Base-by-base conservation (phyloP, 2,113 vertebrate species). In the Chrysemys picta region DNA sequence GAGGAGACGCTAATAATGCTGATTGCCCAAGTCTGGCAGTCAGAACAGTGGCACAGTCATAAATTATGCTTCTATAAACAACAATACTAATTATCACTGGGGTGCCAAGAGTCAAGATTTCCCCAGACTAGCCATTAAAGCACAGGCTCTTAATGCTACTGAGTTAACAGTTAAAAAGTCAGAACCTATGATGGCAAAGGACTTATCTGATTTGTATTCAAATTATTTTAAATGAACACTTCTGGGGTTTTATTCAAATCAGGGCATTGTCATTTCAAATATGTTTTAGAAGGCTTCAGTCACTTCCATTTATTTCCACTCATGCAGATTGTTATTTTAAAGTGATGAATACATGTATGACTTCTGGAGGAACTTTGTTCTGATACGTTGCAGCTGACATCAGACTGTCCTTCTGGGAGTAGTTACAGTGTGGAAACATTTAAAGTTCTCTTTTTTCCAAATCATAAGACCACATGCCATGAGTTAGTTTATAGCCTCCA, bases 61-160 rank as follows among this genome's bases (percentile, higher is more conserved):
- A 94, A 97, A 97, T 97, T 96, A 72, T 76, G 29, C 82, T n/a
- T 13, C 91, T 96, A 91, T 93, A 95, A 94, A 91, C 72, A 87
- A 82, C 94, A 84, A 80, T 25, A 19, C 91, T 83, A 96, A 89
- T 87, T 96, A 88, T 8, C 8, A 65, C 76, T 97, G 92, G 78
- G n/a, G 42, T 97, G 22, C 35, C 56, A 29, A 49, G 89, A 93
- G 53, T 90, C 82, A 89, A 47, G 38, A 79, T 96, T 91, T 95
- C 45, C 79, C 21, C 65, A 84, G 53, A 56, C 59, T 85, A 89
- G 79, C 87, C 52, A 54, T 91, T 53, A 78, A 0, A 0, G 27
- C 89, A 4, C 29, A 82, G 13, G 5, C 83, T 93, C 57, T 87
- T 25, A 57, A 45, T 62, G 47, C 52, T 14, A 47, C 19, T 88